phyloP scores from a whole-genome alignment of 2,888 invertebrate genomes.

The Syritta pipiens region DNA sequence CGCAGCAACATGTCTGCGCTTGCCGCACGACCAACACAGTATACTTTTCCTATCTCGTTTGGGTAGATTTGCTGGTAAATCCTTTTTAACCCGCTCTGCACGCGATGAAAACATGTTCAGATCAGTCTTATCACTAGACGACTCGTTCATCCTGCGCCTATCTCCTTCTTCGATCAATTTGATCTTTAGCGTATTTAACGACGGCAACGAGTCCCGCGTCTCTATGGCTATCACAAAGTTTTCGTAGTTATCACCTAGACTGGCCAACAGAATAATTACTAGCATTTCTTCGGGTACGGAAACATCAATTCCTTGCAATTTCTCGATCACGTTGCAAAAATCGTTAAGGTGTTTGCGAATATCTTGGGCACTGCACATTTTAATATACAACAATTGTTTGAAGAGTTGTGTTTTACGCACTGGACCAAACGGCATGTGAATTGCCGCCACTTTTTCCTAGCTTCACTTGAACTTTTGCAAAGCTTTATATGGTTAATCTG shows the following conservation, averaged over 20 bases:
- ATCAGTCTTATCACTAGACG: background rate
- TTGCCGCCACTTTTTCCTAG: constrained; percentile 74
- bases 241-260: constrained; percentile 68
- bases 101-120: background rate
- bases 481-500: constrained; percentile 70
- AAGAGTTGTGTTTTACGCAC: constrained; percentile 47
- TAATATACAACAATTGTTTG: constrained; percentile 35
- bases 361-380: constrained; percentile 53
- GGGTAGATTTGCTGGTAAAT: constrained; percentile 1
- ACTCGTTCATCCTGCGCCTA: constrained; percentile 71
- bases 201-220: constrained; percentile 42
- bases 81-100: no score
- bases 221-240: constrained; percentile 72
- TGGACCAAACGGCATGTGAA: constrained; percentile 75
- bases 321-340: constrained; percentile 59
- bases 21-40: constrained; percentile 9
- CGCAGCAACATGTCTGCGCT: constrained; percentile 6
- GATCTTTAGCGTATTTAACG: constrained; percentile 36
- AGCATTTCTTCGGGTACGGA: constrained; percentile 31
- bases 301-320: constrained; percentile 67
- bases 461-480: constrained; percentile 71
- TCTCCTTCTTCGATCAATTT: constrained; percentile 65
- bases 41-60: background rate
- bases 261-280: constrained; percentile 29
- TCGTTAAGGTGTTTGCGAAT: constrained; percentile 38